Evolutionary conservation across 2,888 invertebrate species (phyloP), one percentile per base, ranked within the genome.

Genomic region (Anthophora plumipes): DNA sequence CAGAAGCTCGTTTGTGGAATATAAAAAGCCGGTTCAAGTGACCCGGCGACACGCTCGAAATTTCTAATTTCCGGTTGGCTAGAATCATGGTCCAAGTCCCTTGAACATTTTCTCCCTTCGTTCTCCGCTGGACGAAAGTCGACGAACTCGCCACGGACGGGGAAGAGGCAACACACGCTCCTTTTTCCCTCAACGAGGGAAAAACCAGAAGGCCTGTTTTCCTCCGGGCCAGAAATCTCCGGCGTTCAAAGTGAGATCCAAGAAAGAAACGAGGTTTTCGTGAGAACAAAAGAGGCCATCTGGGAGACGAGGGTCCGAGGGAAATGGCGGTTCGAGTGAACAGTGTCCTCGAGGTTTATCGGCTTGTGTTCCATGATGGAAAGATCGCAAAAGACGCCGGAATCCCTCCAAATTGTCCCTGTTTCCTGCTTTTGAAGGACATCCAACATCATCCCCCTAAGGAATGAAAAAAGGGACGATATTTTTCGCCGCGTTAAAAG

Each of bases 61-160:
- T 85, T 87, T 85, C 80, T 83, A 88, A 88, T 88, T 88, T 88
- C 88, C 86, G 83, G 77, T 39, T 52, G 67, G 50, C 46, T 46
- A 48, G 67, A 57, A 68, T 57, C 25, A 63, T 37, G 59, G 48
- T 41, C 17, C 14, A 11, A 1, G 31, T 31, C 43, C 43, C 1
- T 14, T 31, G 25, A 50, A 55, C 31, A 11, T 52, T n/a, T n/a
- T 48, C 67, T 77, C 63, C 61, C 46, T n/a, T 31, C 5, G 57
- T 69, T n/a, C n/a, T n/a, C 31, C 81, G 22, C 6, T 25, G 63
- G 63, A 55, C n/a, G 37, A 52, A 79, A 66, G 31, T 78, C 78
- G 48, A 72, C 31, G 39, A 48, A 41, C 48, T 52, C n/a, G 39
- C 20, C 22, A 2, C 25, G 8, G n/a, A 48, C 20, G 52, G n/a